These are phyloP conservation scores for Botia kubotai DNA, from an alignment of 2,797 vertebrate species.

Conservation along the genomic window DNA sequence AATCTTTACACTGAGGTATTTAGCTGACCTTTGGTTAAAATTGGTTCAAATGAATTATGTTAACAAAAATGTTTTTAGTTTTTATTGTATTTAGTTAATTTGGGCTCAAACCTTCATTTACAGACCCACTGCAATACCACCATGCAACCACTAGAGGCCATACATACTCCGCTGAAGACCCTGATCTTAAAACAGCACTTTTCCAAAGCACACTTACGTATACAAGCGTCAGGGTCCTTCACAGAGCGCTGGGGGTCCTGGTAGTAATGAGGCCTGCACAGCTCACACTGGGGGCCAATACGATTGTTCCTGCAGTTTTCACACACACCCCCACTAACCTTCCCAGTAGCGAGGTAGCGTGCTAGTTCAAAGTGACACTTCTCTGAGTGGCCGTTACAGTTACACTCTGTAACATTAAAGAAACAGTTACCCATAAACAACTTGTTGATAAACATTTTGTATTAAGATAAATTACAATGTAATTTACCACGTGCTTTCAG, in stretches of 20 bases:
- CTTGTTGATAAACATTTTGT: background rate
- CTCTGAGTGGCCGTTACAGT: constrained; percentile 85
- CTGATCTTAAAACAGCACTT: background rate
- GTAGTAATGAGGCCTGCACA: constrained; percentile 80
- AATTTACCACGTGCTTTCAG: background rate
- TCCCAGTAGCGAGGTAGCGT: constrained; percentile 69
- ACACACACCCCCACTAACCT: constrained; percentile 84
- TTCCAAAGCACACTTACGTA: constrained; percentile 74
- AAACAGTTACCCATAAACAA: background rate
- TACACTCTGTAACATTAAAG: constrained; percentile 76
- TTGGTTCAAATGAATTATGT: no score
- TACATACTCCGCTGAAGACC: background rate
- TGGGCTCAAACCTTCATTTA: background rate
- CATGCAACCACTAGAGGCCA: background rate
- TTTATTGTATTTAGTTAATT: no score
- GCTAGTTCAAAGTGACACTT: constrained; percentile 83
- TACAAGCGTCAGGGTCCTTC: constrained; percentile 78
- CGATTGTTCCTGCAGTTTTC: constrained; percentile 84
- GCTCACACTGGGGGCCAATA: constrained; percentile 82
- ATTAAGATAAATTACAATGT: background rate
- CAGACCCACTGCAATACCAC: background rate
- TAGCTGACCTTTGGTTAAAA: no score
- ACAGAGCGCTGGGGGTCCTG: constrained; percentile 73
- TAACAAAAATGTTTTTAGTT: no score
- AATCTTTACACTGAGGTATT: background rate